Base-by-base conservation (phyloP, 2,113 vertebrate species). In the Trogon surrucura region DNA sequence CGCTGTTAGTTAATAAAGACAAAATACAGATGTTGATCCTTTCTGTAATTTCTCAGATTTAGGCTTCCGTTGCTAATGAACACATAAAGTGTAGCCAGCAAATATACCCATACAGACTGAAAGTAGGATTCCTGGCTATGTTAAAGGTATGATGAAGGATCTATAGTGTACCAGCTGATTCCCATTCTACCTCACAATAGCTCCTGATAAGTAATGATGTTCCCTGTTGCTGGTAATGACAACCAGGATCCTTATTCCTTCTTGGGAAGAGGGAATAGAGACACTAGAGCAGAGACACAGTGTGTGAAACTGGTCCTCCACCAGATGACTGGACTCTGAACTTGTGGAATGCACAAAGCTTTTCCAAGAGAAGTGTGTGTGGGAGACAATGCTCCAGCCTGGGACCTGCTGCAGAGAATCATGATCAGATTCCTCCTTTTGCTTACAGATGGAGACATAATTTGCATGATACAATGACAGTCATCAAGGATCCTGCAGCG, bases 371-470 rank as follows among this genome's bases (percentile, higher is more conserved):
- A 51, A 34, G 4, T 3, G 3, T 60, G 13, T 11, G 3, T 13
- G 50, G 16, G 29, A 65, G 67, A 29, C 8, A 29, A 5, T 36
- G 27, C 22, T 66, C 47, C 67, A 84, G 34, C 23, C 34, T 56
- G 34, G 21, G 38, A 66, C 13, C 41, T 66, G 41, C 41, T 71
- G 51, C 32, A 45, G 34, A 29, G 29, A 30, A 51, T 6, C 27
- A 29, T 16, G 57, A 13, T 16, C 18, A 61, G 27, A 29, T 5
- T 26, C 27, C 3, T 2, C 2, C 5, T n/a, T 90, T 50, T 65
- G 10, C 30, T 56, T 45, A 7, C 8, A 4, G 3, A 0, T 36
- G 21, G 26, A 32, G 5, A 29, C 3, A 2, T 17, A 62, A 15
- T 21, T 54, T 50, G 14, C 13, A 62, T 15, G 36, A 58, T 5